phyloP scores from a whole-genome alignment of 2,113 vertebrate species.

The Macroglossus sobrinus region DNA sequence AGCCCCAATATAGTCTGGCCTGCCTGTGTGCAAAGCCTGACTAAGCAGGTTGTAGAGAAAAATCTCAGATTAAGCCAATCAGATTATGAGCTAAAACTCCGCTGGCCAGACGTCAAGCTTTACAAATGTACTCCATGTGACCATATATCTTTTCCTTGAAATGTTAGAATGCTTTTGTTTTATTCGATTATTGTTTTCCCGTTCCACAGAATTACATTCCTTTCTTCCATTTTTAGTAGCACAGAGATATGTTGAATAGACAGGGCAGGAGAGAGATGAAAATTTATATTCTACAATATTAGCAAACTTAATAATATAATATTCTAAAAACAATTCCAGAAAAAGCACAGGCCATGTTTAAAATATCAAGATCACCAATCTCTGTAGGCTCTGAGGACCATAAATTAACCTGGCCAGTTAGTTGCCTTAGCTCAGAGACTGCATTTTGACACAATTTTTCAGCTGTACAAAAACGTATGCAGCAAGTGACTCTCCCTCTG shows the following conservation, averaged over 20 bases:
- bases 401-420: background rate
- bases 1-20: background rate
- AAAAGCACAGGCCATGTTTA: constrained; percentile 10
- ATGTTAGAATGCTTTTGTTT: background rate
- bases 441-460: background rate
- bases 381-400: background rate
- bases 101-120: background rate
- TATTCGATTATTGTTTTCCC: background rate
- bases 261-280: background rate
- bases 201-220: background rate
- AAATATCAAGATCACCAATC: background rate
- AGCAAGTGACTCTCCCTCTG: background rate
- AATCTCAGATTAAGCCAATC: background rate
- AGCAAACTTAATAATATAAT: constrained; percentile 18
- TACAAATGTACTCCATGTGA: background rate
- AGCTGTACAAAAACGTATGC: background rate
- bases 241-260: background rate
- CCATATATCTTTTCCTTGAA: background rate
- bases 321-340: constrained; percentile 5
- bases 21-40: background rate
- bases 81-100: background rate
- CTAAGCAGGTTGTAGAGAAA: background rate
- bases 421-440: background rate
- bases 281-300: background rate
- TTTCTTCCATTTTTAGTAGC: background rate